Evolutionary conservation across 2,797 vertebrate genomes (phyloP), one percentile per base, ranked within the genome.

Genomic region (Graptemys geographica): DNA sequence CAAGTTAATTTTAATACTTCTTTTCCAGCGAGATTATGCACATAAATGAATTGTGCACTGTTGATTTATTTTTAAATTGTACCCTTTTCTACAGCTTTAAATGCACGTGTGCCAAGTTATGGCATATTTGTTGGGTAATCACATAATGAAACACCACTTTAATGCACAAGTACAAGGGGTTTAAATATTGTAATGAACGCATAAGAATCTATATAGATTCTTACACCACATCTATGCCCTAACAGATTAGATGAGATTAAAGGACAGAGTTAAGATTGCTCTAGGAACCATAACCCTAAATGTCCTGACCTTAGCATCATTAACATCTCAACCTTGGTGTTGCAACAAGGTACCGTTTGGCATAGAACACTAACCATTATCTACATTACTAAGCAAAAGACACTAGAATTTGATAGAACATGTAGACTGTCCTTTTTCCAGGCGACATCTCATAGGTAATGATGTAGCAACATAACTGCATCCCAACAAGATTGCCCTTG

Each of bases 61-160:
- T 25, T 0, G 1, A 74, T 90, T 92, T 90, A 79, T 89, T 92
- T 90, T 94, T 90, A 94, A 93, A 90, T 92, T 86, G 83, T 49
- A 87, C 86, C 56, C 89, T 90, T 82, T 94, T 16, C 86, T 93
- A 51, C 33, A 93, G 74, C 84, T 90, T 90, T 96, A 84, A 90
- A 96, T 27, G 59, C 90, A 79, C 79, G 37, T 49, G 4, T 49
- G 76, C 79, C 86, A 44, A 0, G 0, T 81, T 87, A 86, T 90
- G 57, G 81, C 52, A 78, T 49, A 49, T 78, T 78, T 78, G 44
- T 49, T 78, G 13, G 13, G 74, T 13, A 15, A 78, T 78, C 44
- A 49, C 8, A 49, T 49, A 78, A 78, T 49, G 74, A 49, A 78
- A 31, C 74, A 72, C 41, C 41, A 49, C 74, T 49, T 78, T 18